Evolutionary conservation across 2,888 invertebrate species (phyloP).

Genomic region (Acrobasis repandana): DNA sequence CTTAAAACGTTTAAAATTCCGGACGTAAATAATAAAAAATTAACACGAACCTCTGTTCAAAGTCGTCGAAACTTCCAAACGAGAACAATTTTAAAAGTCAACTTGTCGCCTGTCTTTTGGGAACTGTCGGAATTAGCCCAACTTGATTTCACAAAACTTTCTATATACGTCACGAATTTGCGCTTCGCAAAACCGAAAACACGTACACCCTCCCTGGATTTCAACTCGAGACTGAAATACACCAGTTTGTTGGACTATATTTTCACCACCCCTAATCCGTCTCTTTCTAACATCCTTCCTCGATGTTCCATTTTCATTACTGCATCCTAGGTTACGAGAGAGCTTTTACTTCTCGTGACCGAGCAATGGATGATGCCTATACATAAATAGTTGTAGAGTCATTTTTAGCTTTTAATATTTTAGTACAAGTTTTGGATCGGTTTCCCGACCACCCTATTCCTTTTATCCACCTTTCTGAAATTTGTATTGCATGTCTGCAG

Average conservation of each 20-base stretch:
- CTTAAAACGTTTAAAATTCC: neutral
- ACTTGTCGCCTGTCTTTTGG: constrained; percentile 39
- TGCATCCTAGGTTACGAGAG: neutral
- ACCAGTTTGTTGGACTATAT: constrained; percentile 32
- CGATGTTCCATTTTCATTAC: constrained; percentile 41
- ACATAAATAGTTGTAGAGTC: neutral
- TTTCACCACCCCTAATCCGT: constrained; percentile 36
- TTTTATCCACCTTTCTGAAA: constrained; percentile 50
- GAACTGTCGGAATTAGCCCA: constrained; percentile 44
- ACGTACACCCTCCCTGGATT: constrained; percentile 40
- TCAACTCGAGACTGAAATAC: constrained; percentile 46
- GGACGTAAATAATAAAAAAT: neutral
- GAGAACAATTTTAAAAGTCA: constrained; percentile 38
- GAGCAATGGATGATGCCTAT: constrained; percentile 37
- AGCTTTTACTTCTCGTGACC: neutral
- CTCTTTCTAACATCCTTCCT: constrained; percentile 22
- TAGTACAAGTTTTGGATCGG: constrained; percentile 33
- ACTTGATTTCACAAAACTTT: constrained; percentile 58
- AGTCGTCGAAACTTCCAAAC: constrained; percentile 23
- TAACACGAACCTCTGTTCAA: constrained; percentile 13
- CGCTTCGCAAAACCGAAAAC: constrained; percentile 31
- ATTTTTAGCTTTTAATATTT: constrained; percentile 9
- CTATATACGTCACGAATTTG: constrained; percentile 46
- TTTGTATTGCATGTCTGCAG: constrained; percentile 69
- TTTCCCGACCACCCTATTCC: constrained; percentile 44